Evolutionary conservation across 2,113 vertebrate genomes (phyloP), one percentile per base, ranked within the genome.

Genomic region (Romanogobio albipinnatus): DNA sequence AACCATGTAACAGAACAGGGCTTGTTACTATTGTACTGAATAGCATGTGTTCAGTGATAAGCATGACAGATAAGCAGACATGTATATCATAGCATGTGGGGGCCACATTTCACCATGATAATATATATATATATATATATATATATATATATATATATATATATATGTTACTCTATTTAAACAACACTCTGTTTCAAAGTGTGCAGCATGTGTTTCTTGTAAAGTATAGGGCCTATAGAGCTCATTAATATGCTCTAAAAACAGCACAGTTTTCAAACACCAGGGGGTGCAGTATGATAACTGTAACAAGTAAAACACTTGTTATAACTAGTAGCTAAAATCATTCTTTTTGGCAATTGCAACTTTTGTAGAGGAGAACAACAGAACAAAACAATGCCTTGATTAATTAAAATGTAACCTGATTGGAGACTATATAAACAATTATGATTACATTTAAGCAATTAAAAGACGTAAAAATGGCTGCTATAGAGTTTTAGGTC

Each of bases 221-320:
- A 29, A 58, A 43, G 17, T 11, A 70, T 19, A 19, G 5, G 17
- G 53, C 66, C n/a, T 11, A 22, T 6, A 9, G 7, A 51, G 9
- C 36, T 11, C 73, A 64, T 19, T n/a, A 22, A 9, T 36, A 53
- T 17, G 3, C 15, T 24, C 15, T 6, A 49, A 36, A 33, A 24
- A 84, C 19, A 14, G 9, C 29, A 15, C 56, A 36, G 39, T 49
- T 51, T 64, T 84, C 26, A 84, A 77, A 79, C 83, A 79, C n/a
- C 76, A 85, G 83, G 76, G 61, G 76, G 83, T 45, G 64, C 64
- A 68, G 61, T 78, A n/a, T 39, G 83, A 64, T 39, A 66, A 77
- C 15, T 64, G 36, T 79, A 58, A 15, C 75, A 77, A 36, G 36
- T 76, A 13, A 56, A 39, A 6, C 10, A 24, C 10, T 13, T 13